Base-by-base conservation (phyloP, 2,113 vertebrate species). In the Gallinago jamesoni region DNA sequence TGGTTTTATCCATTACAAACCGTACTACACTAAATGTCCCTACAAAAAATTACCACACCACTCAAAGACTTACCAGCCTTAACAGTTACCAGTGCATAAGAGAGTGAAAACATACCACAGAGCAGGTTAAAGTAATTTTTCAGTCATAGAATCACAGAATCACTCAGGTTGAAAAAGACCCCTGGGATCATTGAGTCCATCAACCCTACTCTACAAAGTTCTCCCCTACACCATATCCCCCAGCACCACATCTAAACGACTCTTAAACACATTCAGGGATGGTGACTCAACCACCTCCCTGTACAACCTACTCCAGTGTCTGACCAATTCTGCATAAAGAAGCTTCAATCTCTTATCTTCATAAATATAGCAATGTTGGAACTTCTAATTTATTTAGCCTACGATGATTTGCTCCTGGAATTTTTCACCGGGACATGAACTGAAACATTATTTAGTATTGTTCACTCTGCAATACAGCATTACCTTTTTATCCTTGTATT, bases 41-140 rank as follows among this genome's bases (percentile, higher is more conserved):
- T 90, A 94, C 35, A 92, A 93, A 90, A 94, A 94, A 94, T 96
- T 95, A 96, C 74, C 62, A 94, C 55, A 96, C 85, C 94, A 96
- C 91, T 97, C 87, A 93, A 84, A 94, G 52, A 86, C 22, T 85
- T 60, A 85, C 12, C 20, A 87, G 67, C 13, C 67, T 81, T 83
- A 70, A 78, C 35, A 83, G 79, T 31, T 76, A 86, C 6, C 33
- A 70, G 23, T 4, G 33, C 24, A 27, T 57, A 48, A 47, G 41
- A 67, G 41, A 85, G 10, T 33, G 25, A 55, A 93, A 81, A 73
- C 35, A 39, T 21, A 47, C 5, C 68, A 39, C 2, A 72, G 20
- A 68, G 12, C 24, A 74, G 31, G 21, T 41, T n/a, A 73, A 83
- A 89, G 2, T 2, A 31, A 43, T 81, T 45, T 47, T 85, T 91